phyloP scores from a whole-genome alignment of 2,113 vertebrate species.

The Alethe diademata region DNA sequence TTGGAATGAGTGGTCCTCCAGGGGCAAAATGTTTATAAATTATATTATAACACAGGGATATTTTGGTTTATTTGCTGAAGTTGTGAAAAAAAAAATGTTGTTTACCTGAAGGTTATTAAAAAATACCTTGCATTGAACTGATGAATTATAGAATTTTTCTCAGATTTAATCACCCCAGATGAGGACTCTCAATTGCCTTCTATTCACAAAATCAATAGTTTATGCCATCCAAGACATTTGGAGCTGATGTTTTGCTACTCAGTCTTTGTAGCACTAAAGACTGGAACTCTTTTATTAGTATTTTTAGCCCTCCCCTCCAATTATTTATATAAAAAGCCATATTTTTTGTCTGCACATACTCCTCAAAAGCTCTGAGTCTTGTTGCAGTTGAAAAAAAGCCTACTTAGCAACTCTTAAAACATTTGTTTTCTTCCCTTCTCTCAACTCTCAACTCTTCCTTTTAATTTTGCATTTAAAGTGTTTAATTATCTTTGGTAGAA shows the following conservation, averaged over 20 bases:
- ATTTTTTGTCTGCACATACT: background rate
- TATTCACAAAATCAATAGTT: constrained; percentile 32
- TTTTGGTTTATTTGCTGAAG: background rate
- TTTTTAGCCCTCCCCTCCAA: background rate
- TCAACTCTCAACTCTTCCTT: background rate
- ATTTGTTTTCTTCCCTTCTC: background rate
- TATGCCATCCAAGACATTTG: background rate
- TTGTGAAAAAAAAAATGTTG: background rate
- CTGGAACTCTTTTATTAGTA: background rate
- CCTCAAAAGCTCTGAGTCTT: background rate
- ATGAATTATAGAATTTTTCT: constrained; percentile 17
- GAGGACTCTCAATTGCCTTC: constrained; percentile 10
- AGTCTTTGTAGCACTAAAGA: background rate
- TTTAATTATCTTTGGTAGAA: background rate
- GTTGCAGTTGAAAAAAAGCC: background rate
- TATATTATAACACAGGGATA: background rate
- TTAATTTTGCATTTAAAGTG: background rate
- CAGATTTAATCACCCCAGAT: constrained; percentile 29
- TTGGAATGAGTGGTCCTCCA: constrained; percentile 4
- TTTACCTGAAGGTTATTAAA: constrained; percentile 10
- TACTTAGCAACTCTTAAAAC: background rate
- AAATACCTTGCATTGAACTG: constrained; percentile 1
- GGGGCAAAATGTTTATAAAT: constrained; percentile 27
- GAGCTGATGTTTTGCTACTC: background rate
- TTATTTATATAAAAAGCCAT: background rate